phyloP scores from a whole-genome alignment of 1,140 invertebrate species.

The Ridgeia piscesae region DNA sequence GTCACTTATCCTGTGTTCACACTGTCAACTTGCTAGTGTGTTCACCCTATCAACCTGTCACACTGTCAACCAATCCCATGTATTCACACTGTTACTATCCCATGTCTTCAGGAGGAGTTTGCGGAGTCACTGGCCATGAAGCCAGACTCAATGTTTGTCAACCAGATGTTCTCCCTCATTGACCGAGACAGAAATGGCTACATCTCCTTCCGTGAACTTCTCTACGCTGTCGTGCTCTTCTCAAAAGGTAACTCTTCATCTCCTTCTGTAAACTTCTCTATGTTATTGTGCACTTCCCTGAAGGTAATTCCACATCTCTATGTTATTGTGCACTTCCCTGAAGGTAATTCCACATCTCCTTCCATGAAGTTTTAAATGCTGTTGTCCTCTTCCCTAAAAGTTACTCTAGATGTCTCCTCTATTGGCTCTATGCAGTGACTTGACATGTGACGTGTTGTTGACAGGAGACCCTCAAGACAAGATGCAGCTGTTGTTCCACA shows the following conservation, averaged over 20 bases:
- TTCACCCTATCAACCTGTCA: too few relatives aligned
- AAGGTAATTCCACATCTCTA: not conserved
- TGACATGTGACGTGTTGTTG: not conserved
- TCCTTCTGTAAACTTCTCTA: not conserved
- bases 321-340: not conserved
- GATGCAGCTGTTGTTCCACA: constrained; percentile 93
- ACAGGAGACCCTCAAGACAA: constrained; percentile 93
- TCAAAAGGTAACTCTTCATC: constrained; percentile 58
- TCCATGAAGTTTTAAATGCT: constrained; percentile 71
- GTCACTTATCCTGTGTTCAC: too few relatives aligned
- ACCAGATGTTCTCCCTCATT: constrained; percentile 98
- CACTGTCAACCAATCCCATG: too few relatives aligned
- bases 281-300: not conserved
- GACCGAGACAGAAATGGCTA: constrained; percentile 93
- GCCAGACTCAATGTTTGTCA: constrained; percentile 92
- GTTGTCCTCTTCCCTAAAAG: constrained; percentile 60
- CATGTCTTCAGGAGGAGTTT: constrained; percentile 79
- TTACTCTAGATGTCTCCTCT: constrained; percentile 30
- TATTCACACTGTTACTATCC: too few relatives aligned
- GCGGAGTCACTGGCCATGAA: constrained; percentile 96
- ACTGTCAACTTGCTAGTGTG: too few relatives aligned
- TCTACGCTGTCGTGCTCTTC: constrained; percentile 89
- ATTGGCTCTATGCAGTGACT: not conserved
- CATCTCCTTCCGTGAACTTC: constrained; percentile 97
- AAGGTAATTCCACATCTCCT: constrained; percentile 72